Evolutionary conservation across 2,888 invertebrate genomes (phyloP), one percentile per base, ranked within the genome.

Genomic region (Eudasyphora cyanicolor): DNA sequence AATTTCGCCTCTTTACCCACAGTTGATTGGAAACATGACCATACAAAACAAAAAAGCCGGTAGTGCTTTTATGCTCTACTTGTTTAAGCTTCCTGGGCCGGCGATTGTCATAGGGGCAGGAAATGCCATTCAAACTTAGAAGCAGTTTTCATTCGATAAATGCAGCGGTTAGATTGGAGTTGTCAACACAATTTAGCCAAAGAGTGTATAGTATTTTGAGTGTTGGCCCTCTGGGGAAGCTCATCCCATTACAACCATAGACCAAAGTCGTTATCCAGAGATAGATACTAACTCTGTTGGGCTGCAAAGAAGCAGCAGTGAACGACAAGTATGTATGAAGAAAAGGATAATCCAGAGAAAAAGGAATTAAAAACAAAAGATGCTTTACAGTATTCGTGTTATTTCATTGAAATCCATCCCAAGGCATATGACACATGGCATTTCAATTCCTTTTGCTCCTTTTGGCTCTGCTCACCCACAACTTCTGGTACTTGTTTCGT

Each of bases 401-500:
- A 42, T 67, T 19, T 17, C 21, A 24, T n/a, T n/a, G n/a, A 29
- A 29, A 21, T 32, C 17, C 8, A 14, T 32, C 60, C 14, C 29
- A 60, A n/a, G 27, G 57, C 27, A 57, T 27, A 57, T 8, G 21
- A 19, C 17, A 38, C n/a, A 57, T 8, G 21, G 27, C 17, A 38
- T 14, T 38, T 38, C 12, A 14, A n/a, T 12, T 45, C n/a, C n/a
- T 45, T 45, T 45, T 45, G 7, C n/a, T n/a, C n/a, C n/a, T n/a
- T n/a, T n/a, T n/a, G n/a, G n/a, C n/a, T n/a, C n/a, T n/a, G 14
- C 45, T 45, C 38, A 21, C 21, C n/a, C 35, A 19, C 69, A 74
- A 49, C 27, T 49, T 49, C 69, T 32, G 24, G n/a, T 69, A 78
- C 77, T 70, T 77, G 21, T 81, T 45, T 70, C 57, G 21, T 82